phyloP scores from a whole-genome alignment of 2,888 invertebrate species.

The Axea sp. region DNA sequence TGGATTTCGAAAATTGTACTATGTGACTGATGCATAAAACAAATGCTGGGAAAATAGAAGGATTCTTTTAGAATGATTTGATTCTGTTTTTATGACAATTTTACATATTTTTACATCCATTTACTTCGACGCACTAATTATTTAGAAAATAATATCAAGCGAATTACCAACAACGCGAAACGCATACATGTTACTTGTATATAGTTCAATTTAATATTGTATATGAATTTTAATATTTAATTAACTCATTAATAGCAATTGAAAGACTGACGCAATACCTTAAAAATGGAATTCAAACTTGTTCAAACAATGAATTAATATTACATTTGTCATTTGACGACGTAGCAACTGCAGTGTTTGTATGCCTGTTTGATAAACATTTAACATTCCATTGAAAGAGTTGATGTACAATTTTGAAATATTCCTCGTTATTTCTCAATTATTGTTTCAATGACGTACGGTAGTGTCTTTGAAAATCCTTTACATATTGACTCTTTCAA shows the following conservation, averaged over 20 bases:
- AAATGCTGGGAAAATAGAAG: too few species aligned
- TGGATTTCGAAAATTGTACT: too few species aligned
- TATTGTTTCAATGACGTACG: not conserved
- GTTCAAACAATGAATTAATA: constrained; percentile 17
- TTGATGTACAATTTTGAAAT: not conserved
- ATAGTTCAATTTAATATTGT: constrained; percentile 32
- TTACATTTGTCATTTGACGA: constrained; percentile 8
- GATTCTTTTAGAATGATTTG: too few species aligned
- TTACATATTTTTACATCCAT: too few species aligned
- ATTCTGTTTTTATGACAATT: too few species aligned
- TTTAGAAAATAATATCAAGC: not conserved
- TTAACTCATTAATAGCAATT: constrained; percentile 29
- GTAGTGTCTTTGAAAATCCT: not conserved
- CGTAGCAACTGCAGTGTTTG: constrained; percentile 24
- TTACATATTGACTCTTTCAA: constrained; percentile 10
- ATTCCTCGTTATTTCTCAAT: not conserved
- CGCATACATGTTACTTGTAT: constrained; percentile 25
- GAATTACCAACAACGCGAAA: not conserved
- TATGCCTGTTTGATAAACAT: constrained; percentile 19
- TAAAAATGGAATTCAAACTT: constrained; percentile 28
- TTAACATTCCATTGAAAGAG: constrained; percentile 27
- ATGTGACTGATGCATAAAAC: too few species aligned
- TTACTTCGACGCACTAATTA: constrained; percentile 1
- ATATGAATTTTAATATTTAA: constrained; percentile 38
- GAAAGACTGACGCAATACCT: constrained; percentile 37